Base-by-base conservation (phyloP, 2,113 vertebrate species). In the Nicator chloris region DNA sequence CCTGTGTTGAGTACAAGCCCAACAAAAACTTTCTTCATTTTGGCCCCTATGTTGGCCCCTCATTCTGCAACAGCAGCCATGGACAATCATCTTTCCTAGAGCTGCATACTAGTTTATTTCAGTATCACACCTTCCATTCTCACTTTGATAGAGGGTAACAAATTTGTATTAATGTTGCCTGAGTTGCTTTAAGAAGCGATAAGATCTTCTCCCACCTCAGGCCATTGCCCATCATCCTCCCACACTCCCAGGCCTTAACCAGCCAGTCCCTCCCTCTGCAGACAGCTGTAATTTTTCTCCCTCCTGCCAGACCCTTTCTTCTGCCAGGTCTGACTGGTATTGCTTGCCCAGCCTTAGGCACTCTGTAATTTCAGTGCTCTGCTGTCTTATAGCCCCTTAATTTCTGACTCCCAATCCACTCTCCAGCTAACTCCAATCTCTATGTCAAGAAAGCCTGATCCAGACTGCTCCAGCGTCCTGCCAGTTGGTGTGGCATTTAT, bases 181-280 rank as follows among this genome's bases (percentile, higher is more conserved):
- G 49, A 53, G 9, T 30, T 68, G 26, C n/a, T 69, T 53, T 76
- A 69, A 64, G 51, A 54, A 54, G 26, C 10, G 8, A 44, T 60
- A 84, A 79, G 49, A 26, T 17, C 8, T 18, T 17, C 12, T 61
- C 26, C 30, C 47, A 69, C 8, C 6, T 6, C 31, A 28, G n/a
- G 22, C 5, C 28, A 15, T 31, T 53, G 31, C 10, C 21, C 6
- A 2, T 35, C 42, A 31, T 66, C 31, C 15, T 66, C 17, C 12
- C 10, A 53, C 2, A 0, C 4, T 45, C 9, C 44, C 2, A 7
- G 22, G 7, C 39, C 7, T 23, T 26, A 21, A 1, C 12, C 27
- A 68, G 5, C 11, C 11, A 10, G 33, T 35, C 14, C 8, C 3
- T 53, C 22, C 20, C 20, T 61, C 27, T 2, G 22, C 28, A 49